Evolutionary conservation across 1,140 invertebrate genomes (phyloP).

Genomic region (Monomorium pharaonis): DNA sequence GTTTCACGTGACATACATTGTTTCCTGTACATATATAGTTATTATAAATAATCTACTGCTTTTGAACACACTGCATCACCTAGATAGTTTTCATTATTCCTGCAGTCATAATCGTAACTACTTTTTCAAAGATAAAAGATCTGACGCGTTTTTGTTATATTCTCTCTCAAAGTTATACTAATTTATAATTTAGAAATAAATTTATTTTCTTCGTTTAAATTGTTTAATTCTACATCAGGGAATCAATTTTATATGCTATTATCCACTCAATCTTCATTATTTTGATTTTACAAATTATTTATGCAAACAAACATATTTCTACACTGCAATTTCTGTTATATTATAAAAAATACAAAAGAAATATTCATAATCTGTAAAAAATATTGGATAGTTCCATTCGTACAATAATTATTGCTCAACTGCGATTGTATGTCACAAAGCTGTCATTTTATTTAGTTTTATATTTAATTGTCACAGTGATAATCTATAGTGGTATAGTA

Average conservation of each 20-base stretch:
- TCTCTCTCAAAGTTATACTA: background rate
- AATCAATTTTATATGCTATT: background rate
- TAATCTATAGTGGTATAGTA: background rate
- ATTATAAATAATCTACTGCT: constrained; percentile 50
- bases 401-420: background rate
- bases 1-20: constrained; percentile 52
- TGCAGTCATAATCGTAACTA: background rate
- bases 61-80: constrained; percentile 35
- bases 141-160: background rate
- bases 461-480: background rate
- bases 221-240: background rate
- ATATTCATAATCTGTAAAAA: too few relatives aligned
- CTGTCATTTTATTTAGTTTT: background rate
- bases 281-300: background rate
- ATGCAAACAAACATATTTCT: background rate
- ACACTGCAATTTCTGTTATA: too few relatives aligned
- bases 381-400: too few relatives aligned
- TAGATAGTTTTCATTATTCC: constrained; percentile 18
- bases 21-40: constrained; percentile 60
- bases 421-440: background rate
- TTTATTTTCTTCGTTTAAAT: background rate
- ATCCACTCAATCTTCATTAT: background rate
- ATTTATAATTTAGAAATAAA: background rate
- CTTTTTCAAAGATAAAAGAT: background rate
- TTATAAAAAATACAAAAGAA: too few relatives aligned